Percentiles rank a stretch among this genome's conserved stretches.
Evolutionary conservation across 1,140 invertebrate species (phyloP).

Genomic region (Philotrypesis tridentata): DNA sequence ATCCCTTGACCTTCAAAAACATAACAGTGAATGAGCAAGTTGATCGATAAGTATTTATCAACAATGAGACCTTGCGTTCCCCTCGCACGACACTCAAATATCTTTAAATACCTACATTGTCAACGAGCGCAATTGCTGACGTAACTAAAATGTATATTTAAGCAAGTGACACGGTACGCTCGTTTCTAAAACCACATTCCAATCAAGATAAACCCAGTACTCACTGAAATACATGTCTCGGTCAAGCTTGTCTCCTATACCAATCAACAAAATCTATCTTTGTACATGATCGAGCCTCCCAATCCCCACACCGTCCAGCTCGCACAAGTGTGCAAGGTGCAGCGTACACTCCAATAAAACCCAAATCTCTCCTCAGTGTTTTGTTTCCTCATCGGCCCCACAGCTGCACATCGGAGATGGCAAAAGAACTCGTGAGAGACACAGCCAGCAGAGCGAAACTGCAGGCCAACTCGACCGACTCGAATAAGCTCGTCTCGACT

Average conservation of each 20-base stretch:
- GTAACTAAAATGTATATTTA: not conserved
- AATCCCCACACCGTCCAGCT: not conserved
- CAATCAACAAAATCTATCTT: not conserved
- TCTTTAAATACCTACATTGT: not conserved
- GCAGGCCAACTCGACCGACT: not conserved
- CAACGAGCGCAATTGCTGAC: not conserved
- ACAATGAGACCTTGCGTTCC: no score
- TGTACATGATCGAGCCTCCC: not conserved
- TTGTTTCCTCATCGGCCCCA: not conserved
- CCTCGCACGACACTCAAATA: no score
- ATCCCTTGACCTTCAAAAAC: slow-evolving; percentile 68
- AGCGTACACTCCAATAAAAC: no score
- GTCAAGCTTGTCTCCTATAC: not conserved
- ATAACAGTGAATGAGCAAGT: not conserved
- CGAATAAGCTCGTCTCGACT: not conserved
- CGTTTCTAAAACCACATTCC: not conserved
- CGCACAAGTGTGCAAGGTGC: no score
- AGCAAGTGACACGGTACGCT: not conserved
- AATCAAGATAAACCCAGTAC: slow-evolving; percentile 4
- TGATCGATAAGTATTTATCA: no score
- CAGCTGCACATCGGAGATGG: no score
- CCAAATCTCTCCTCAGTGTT: not conserved
- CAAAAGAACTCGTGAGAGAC: no score
- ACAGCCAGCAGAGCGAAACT: not conserved
- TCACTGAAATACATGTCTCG: slow-evolving; percentile 36